phyloP scores from a whole-genome alignment of 2,113 vertebrate species.

The Podarcis cretensis region DNA sequence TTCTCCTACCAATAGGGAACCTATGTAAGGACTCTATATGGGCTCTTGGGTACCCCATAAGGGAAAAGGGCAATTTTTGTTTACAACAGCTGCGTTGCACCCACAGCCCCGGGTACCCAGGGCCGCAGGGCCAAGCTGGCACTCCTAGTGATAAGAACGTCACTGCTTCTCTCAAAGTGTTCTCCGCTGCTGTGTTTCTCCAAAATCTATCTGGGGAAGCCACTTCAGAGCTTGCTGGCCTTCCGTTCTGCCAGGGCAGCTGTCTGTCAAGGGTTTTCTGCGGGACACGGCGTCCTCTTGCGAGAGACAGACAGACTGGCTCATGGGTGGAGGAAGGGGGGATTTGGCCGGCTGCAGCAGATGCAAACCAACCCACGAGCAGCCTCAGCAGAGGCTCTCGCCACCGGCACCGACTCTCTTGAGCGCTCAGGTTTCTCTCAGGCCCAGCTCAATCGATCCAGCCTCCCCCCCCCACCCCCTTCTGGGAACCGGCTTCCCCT shows the following conservation, averaged over 20 bases:
- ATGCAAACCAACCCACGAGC: not conserved
- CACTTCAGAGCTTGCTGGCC: not conserved
- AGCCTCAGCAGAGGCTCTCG: no score
- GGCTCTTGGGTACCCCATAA: no score
- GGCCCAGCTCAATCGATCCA: not conserved
- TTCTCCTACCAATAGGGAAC: no score
- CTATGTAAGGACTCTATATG: no score
- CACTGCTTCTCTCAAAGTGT: not conserved
- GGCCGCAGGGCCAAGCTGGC: no score
- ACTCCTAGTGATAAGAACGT: not conserved
- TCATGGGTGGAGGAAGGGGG: not conserved
- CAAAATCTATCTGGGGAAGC: not conserved
- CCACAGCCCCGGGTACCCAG: no score
- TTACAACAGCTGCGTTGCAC: no score
- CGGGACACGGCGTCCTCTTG: not conserved
- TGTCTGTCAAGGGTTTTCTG: not conserved
- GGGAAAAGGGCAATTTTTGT: no score
- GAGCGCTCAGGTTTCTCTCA: not conserved
- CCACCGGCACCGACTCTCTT: not conserved
- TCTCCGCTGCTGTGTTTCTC: no score
- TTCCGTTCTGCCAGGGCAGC: not conserved
- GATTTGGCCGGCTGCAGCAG: not conserved
- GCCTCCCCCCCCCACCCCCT: slow-evolving; percentile 29
- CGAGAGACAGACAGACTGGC: slow-evolving; percentile 28
- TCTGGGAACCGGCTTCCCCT: slow-evolving; percentile 49